These are phyloP conservation scores for Pyxicephalus adspersus DNA, from an alignment of 2,113 vertebrate genomes.

Conservation along the genomic window DNA sequence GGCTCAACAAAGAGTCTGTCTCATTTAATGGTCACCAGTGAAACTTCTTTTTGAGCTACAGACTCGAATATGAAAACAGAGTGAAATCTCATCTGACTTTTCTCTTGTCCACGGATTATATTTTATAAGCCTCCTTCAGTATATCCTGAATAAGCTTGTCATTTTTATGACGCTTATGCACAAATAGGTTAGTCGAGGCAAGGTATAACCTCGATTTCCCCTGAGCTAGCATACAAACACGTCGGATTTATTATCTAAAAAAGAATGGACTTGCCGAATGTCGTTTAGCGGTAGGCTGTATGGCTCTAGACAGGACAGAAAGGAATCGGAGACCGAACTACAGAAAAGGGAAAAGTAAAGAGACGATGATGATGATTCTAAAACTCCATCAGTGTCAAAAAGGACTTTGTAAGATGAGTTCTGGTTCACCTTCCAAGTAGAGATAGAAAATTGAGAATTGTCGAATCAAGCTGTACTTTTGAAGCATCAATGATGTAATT, in stretches of 20 bases:
- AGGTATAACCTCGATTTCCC: slow-evolving; percentile 1
- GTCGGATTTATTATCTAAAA: slow-evolving; percentile 10
- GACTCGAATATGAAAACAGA: background rate
- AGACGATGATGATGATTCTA: slow-evolving; percentile 35
- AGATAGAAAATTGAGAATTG: slow-evolving; percentile 33
- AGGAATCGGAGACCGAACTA: slow-evolving; percentile 36
- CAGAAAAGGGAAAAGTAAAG: slow-evolving; percentile 41
- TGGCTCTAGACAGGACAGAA: background rate
- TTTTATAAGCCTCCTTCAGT: slow-evolving; percentile 38
- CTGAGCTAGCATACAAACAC: background rate
- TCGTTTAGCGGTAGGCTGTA: slow-evolving; percentile 30
- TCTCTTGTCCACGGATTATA: slow-evolving; percentile 33
- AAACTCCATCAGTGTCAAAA: slow-evolving; percentile 8
- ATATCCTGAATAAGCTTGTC: slow-evolving; percentile 46
- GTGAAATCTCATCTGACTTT: slow-evolving; percentile 35
- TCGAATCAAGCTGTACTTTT: slow-evolving; percentile 14
- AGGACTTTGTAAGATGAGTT: slow-evolving; percentile 23
- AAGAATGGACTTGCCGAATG: slow-evolving; percentile 40
- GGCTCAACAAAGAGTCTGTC: background rate
- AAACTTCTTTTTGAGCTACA: slow-evolving; percentile 23
- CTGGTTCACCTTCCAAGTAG: slow-evolving; percentile 38
- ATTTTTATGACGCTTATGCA: slow-evolving; percentile 52
- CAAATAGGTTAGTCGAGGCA: slow-evolving; percentile 21
- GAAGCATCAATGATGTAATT: slow-evolving; percentile 34
- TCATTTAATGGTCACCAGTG: background rate